These are phyloP conservation scores for Syrphus vitripennis DNA, from an alignment of 2,888 invertebrate genomes.

Conservation along the genomic window DNA sequence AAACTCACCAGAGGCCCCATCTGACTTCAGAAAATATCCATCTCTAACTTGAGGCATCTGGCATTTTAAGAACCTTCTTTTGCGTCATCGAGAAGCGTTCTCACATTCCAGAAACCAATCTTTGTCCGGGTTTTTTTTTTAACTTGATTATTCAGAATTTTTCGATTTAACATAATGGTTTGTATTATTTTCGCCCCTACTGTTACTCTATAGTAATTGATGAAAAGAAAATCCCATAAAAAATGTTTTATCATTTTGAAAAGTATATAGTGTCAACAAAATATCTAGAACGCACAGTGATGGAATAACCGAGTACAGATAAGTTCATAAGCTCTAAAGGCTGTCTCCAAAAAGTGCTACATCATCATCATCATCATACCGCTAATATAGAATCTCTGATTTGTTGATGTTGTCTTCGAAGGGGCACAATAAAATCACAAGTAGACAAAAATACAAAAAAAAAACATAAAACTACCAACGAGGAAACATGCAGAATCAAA, in stretches of 20 bases:
- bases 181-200: not conserved
- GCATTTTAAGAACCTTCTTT: no score
- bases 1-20: no score
- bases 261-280: constrained; percentile 6
- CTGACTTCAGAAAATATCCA: no score
- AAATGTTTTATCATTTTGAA: constrained; percentile 9
- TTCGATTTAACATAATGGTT: not conserved
- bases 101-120: no score
- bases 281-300: not conserved
- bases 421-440: not conserved
- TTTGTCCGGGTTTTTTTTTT: no score
- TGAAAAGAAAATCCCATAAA: constrained; percentile 14
- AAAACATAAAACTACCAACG: not conserved
- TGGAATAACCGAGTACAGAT: not conserved
- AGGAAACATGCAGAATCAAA: constrained; percentile 46
- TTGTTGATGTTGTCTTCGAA: not conserved
- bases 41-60: no score
- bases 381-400: not conserved
- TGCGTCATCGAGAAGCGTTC: no score
- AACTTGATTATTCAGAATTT: no score
- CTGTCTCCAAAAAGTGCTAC: not conserved
- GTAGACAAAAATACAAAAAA: not conserved
- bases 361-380: constrained; percentile 6
- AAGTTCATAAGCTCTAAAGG: not conserved
- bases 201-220: not conserved